Conservation (phyloP, 2,797 vertebrate species). For the Manis pentadactyla region DNA sequence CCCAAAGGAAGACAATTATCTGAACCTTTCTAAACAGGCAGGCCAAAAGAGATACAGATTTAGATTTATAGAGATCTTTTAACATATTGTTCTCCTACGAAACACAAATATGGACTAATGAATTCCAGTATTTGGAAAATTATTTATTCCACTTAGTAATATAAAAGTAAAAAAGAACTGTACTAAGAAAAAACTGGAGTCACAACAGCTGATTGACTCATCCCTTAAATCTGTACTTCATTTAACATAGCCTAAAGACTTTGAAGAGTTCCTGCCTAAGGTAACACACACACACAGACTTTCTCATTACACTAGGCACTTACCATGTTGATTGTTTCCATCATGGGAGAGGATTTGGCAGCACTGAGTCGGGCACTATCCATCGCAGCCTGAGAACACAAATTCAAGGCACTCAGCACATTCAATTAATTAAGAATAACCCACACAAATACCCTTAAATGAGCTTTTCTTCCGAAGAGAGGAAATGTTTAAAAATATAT, state of each 20-base stretch:
- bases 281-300: neutral
- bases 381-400: constrained; percentile 92
- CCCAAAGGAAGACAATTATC: neutral
- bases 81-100: neutral
- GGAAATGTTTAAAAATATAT: neutral
- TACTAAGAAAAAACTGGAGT: neutral
- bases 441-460: neutral
- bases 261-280: neutral
- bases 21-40: neutral
- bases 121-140: constrained; percentile 2
- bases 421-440: neutral
- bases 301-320: constrained; percentile 53
- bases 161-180: neutral
- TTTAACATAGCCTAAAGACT: neutral
- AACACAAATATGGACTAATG: constrained; percentile 12
- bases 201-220: neutral
- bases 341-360: constrained; percentile 98
- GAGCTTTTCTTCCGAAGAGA: neutral
- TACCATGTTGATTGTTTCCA: constrained; percentile 99
- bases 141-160: constrained; percentile 6
- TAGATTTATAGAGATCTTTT: neutral
- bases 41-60: neutral
- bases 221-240: neutral
- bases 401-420: constrained; percentile 5
- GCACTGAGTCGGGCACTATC: constrained; percentile 97